Percentiles rank a stretch among this genome's conserved stretches.
These are phyloP conservation scores for Folsomia candida DNA, from an alignment of 2,888 invertebrate genomes.

Conservation along the genomic window DNA sequence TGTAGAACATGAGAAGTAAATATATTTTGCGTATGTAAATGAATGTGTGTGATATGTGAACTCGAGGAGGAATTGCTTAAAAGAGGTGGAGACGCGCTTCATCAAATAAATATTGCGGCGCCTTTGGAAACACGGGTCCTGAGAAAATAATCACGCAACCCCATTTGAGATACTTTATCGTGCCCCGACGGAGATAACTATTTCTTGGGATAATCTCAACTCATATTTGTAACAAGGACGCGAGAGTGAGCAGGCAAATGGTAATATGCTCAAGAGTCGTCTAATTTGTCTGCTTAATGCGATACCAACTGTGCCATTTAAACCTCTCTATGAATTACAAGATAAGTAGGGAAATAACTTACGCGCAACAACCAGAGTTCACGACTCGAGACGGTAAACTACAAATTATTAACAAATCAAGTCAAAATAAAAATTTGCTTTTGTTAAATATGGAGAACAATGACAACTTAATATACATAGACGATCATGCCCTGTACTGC, in stretches of 20 bases:
- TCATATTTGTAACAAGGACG: neutral
- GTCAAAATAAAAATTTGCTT: neutral
- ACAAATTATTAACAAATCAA: neutral
- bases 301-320: neutral
- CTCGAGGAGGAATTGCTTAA: no score
- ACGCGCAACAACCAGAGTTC: neutral
- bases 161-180: constrained; percentile 48
- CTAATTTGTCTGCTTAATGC: neutral
- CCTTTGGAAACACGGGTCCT: constrained; percentile 45
- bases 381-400: neutral
- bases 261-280: neutral
- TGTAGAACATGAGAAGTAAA: neutral
- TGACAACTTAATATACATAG: neutral
- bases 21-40: no score
- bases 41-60: no score
- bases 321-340: neutral
- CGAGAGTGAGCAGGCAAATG: neutral
- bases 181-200: constrained; percentile 43
- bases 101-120: constrained; percentile 49
- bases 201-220: neutral
- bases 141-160: constrained; percentile 45
- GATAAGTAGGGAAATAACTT: neutral
- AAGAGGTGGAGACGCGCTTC: neutral
- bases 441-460: neutral
- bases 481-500: no score